Conservation (phyloP, 2,888 invertebrate species). For the Callinectes sapidus region DNA sequence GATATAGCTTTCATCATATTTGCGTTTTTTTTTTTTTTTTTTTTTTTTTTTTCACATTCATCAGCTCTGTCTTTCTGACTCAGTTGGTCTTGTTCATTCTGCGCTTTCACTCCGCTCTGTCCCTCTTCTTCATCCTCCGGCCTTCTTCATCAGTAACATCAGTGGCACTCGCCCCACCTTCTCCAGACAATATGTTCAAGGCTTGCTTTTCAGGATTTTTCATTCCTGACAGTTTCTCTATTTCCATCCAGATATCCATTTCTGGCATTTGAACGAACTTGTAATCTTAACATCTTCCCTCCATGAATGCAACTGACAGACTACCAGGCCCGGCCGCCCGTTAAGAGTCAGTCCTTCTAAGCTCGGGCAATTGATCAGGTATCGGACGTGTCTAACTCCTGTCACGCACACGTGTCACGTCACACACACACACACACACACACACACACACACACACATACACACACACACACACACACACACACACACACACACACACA, state of each 20-base stretch:
- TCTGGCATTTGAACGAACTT: neutral
- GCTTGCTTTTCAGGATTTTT: neutral
- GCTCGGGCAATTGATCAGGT: neutral
- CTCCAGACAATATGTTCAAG: conserved; percentile 3
- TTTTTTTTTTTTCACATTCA: neutral
- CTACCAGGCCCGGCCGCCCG: no score
- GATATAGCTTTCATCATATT: conserved; percentile 23
- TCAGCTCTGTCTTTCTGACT: neutral
- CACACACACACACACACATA: neutral
- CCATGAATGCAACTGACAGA: conserved; percentile 34
- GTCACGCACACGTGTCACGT: no score
- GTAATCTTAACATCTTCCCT: neutral
- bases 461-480: no score
- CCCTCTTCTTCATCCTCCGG: neutral
- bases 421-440: no score
- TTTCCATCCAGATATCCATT: conserved; percentile 30
- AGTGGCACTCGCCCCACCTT: neutral
- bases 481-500: no score
- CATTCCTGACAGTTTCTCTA: neutral
- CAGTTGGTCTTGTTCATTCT: neutral
- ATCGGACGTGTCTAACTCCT: neutral
- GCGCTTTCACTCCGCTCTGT: neutral
- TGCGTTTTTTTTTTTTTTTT: neutral
- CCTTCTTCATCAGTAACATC: neutral
- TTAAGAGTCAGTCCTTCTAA: neutral